Evolutionary conservation across 2,888 invertebrate genomes (phyloP).

Genomic region (Rhamnusium bicolor): DNA sequence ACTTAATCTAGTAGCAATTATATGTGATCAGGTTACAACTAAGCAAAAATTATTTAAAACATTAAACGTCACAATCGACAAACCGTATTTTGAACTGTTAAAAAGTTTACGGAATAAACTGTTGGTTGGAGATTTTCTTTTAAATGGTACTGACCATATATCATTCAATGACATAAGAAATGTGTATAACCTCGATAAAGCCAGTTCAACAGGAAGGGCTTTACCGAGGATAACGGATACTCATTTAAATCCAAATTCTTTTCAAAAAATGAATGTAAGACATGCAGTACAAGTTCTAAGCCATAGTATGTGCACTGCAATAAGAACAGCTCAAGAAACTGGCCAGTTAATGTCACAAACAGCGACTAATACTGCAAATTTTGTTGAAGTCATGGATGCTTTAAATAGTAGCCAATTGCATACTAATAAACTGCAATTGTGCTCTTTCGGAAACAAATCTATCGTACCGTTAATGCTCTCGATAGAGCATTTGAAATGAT

Average conservation of each 20-base stretch:
- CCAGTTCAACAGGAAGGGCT: background rate
- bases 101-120: constrained; percentile 45
- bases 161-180: background rate
- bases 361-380: background rate
- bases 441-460: background rate
- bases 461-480: background rate
- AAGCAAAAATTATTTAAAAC: constrained; percentile 36
- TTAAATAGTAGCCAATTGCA: background rate
- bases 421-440: background rate
- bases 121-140: background rate
- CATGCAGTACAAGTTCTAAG: constrained; percentile 1
- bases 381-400: constrained; percentile 1
- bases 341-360: background rate
- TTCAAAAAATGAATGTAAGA: constrained; percentile 1
- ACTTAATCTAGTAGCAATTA: constrained; percentile 35
- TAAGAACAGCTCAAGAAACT: background rate
- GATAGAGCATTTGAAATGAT: background rate
- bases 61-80: constrained; percentile 21
- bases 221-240: background rate
- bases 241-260: background rate
- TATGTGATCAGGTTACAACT: constrained; percentile 52
- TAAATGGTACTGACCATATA: background rate
- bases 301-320: background rate
- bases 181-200: background rate
- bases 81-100: constrained; percentile 40